These are phyloP conservation scores for Hoplodrina ambigua DNA, from an alignment of 2,888 invertebrate genomes.

Conservation along the genomic window DNA sequence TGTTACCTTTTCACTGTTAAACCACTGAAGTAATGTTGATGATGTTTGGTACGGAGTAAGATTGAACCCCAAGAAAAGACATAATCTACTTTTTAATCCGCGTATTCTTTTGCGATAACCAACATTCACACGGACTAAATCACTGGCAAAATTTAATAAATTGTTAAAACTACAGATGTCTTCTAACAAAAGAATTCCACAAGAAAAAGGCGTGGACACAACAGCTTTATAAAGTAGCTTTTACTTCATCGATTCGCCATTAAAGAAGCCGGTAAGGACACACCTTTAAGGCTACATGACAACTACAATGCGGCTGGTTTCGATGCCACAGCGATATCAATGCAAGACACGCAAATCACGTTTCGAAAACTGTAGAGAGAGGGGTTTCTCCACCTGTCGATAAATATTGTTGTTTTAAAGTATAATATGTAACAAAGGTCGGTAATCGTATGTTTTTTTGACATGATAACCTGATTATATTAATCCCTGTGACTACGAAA, in stretches of 20 bases:
- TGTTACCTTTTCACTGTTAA: too few relatives aligned
- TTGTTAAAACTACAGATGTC: too few relatives aligned
- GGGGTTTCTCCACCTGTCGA: neutral
- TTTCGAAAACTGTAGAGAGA: slow-evolving; percentile 12
- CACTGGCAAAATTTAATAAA: too few relatives aligned
- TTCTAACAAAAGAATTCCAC: neutral
- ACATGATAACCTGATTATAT: neutral
- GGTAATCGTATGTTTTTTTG: neutral
- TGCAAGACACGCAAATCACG: slow-evolving; percentile 24
- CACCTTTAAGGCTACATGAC: slow-evolving; percentile 46
- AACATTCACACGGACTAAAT: too few relatives aligned
- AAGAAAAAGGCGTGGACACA: slow-evolving; percentile 45
- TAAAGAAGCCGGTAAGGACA: slow-evolving; percentile 36
- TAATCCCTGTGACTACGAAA: neutral
- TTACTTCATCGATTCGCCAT: slow-evolving; percentile 47
- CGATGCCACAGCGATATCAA: slow-evolving; percentile 12
- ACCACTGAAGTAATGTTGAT: too few relatives aligned
- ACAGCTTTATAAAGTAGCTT: slow-evolving; percentile 31
- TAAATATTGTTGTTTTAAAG: neutral
- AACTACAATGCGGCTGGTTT: slow-evolving; percentile 14
- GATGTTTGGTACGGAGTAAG: too few relatives aligned
- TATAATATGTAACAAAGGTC: neutral
- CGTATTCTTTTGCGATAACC: too few relatives aligned
- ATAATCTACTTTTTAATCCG: too few relatives aligned
- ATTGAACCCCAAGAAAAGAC: too few relatives aligned